Evolutionary conservation across 2,888 invertebrate species (phyloP).

Genomic region (Latrodectus elegans): DNA sequence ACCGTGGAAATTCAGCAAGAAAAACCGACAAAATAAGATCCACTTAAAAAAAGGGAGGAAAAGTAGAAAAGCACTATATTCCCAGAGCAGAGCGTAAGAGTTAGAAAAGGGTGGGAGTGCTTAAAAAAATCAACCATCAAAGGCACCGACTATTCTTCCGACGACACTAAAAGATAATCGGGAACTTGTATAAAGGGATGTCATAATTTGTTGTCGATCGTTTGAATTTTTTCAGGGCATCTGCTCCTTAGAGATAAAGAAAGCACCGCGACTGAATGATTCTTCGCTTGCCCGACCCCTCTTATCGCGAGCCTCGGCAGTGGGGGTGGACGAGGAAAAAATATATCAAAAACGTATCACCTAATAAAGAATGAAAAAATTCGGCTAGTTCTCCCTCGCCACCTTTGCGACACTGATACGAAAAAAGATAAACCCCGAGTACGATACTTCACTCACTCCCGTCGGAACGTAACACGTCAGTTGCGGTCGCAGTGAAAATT

Average conservation of each 20-base stretch:
- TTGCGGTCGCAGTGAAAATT: constrained; percentile 4
- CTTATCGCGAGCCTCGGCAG: constrained; percentile 29
- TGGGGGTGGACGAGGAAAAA: constrained; percentile 15
- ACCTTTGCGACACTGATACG: constrained; percentile 63
- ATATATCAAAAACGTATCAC: background rate
- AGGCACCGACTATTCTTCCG: constrained; percentile 41
- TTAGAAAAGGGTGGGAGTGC: background rate
- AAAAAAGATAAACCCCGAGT: constrained; percentile 24
- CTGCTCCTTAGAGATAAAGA: constrained; percentile 61
- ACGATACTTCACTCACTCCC: constrained; percentile 15
- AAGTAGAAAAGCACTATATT: background rate
- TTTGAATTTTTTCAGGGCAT: constrained; percentile 39
- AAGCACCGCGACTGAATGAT: constrained; percentile 21
- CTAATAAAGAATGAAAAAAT: constrained; percentile 9
- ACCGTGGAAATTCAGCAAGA: background rate
- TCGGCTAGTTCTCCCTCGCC: constrained; percentile 26
- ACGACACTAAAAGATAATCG: constrained; percentile 61
- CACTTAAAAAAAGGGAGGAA: background rate
- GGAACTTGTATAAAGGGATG: constrained; percentile 53
- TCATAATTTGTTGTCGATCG: constrained; percentile 69
- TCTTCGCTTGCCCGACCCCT: constrained; percentile 15
- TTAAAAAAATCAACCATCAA: constrained; percentile 25
- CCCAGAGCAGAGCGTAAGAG: background rate
- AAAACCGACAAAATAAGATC: background rate
- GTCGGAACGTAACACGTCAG: constrained; percentile 30